A percentile compares a stretch with the other conserved stretches of the same genome.
These are phyloP conservation scores for Sminthurides bifidus DNA, from an alignment of 1,140 invertebrate genomes.

Conservation along the genomic window DNA sequence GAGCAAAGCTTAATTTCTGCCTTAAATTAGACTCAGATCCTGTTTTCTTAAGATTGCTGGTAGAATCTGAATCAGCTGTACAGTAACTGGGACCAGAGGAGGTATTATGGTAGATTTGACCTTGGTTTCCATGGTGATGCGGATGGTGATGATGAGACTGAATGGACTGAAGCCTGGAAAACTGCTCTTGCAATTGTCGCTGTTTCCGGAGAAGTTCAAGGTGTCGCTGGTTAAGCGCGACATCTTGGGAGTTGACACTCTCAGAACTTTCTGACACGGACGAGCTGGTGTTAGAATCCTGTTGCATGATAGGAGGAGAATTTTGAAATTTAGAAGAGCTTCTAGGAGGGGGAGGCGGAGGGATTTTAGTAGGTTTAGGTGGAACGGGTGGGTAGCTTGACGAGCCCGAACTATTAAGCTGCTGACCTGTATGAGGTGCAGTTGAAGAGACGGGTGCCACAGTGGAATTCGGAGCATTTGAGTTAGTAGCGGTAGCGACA, in stretches of 20 bases:
- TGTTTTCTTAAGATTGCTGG: conserved; percentile 61
- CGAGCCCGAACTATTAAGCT: no score
- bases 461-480: no score
- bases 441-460: no score
- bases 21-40: conserved; percentile 78
- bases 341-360: conserved; percentile 27
- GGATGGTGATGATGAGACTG: no score
- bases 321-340: conserved; percentile 30
- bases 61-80: conserved; percentile 60
- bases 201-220: conserved; percentile 75
- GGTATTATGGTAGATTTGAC: no score
- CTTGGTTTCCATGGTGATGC: no score
- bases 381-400: conserved; percentile 26
- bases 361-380: conserved; percentile 31
- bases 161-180: conserved; percentile 68
- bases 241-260: conserved; percentile 63
- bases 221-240: conserved; percentile 63
- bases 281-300: conserved; percentile 23
- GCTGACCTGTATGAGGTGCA: no score
- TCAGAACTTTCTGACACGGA: conserved; percentile 42
- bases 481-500: no score
- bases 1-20: conserved; percentile 62
- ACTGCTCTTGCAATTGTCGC: conserved; percentile 74
- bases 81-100: no score
- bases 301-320: no score